Conservation (phyloP, 2,113 vertebrate genomes). For the Seriola quinqueradiata region DNA sequence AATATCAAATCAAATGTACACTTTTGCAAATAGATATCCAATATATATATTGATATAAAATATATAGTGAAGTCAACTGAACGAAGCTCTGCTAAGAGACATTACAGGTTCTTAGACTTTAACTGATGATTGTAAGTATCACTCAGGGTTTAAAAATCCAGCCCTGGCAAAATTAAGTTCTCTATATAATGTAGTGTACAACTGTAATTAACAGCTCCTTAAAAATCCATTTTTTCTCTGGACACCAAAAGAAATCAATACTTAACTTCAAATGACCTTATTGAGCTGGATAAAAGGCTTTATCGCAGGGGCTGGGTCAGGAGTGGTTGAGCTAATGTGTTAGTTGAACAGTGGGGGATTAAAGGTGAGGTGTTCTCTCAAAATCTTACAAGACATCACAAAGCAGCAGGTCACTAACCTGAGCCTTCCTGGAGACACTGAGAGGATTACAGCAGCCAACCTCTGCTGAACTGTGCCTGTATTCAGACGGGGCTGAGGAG, state of each 20-base stretch:
- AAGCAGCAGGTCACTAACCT: constrained; percentile 83
- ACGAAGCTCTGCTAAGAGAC: constrained; percentile 32
- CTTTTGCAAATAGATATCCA: background rate
- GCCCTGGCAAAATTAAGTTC: constrained; percentile 72
- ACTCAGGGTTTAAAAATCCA: constrained; percentile 57
- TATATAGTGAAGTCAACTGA: background rate
- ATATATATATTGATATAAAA: background rate
- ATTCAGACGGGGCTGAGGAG: constrained; percentile 69
- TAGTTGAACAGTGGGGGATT: constrained; percentile 80
- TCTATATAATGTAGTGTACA: constrained; percentile 74
- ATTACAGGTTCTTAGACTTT: constrained; percentile 38
- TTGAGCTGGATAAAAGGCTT: constrained; percentile 84
- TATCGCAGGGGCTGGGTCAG: constrained; percentile 76
- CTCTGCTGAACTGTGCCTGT: constrained; percentile 81
- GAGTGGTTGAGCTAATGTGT: constrained; percentile 83
- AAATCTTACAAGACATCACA: constrained; percentile 84
- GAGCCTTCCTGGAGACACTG: constrained; percentile 82
- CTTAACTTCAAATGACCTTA: constrained; percentile 82
- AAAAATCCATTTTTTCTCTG: constrained; percentile 83
- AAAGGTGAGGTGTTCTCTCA: constrained; percentile 84
- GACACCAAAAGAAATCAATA: constrained; percentile 86
- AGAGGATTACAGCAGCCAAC: constrained; percentile 86
- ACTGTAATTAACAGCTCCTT: constrained; percentile 85
- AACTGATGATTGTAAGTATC: constrained; percentile 49
- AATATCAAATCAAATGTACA: too few relatives aligned